A percentile compares a stretch with the other conserved stretches of the same genome.
Evolutionary conservation across 2,113 vertebrate genomes (phyloP).

Genomic region (Cynopterus brachyotis): DNA sequence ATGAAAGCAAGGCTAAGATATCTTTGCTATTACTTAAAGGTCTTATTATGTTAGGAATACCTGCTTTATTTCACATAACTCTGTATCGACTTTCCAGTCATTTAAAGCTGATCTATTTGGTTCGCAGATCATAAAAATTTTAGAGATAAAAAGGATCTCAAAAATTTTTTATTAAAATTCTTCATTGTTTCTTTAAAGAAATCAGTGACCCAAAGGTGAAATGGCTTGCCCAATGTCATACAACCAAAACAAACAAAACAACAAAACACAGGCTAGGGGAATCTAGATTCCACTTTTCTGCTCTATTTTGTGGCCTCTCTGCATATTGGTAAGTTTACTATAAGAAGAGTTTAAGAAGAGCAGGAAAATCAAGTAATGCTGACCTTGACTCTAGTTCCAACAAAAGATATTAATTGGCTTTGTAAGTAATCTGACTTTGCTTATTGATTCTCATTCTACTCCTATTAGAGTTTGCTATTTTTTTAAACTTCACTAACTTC

Average conservation of each 20-base stretch:
- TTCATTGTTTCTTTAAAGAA: background rate
- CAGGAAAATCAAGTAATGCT: background rate
- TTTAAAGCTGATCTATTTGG: background rate
- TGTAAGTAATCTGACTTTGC: background rate
- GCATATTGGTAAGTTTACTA: background rate
- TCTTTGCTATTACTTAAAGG: background rate
- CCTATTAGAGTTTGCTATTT: background rate
- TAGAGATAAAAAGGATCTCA: background rate
- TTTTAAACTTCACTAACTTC: conserved; percentile 36
- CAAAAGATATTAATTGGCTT: background rate
- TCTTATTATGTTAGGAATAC: background rate
- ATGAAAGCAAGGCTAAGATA: background rate
- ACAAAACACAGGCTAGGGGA: background rate
- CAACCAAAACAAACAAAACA: background rate
- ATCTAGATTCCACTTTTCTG: background rate
- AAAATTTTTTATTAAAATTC: background rate
- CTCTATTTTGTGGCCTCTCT: background rate
- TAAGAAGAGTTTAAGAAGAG: background rate
- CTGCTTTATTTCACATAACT: background rate
- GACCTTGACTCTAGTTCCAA: background rate
- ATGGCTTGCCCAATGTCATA: background rate
- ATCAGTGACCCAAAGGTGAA: background rate
- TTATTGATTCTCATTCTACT: background rate
- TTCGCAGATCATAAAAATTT: background rate
- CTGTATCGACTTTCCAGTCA: background rate